These are phyloP conservation scores for Prostheceraeus crozeri DNA, from an alignment of 2,888 invertebrate genomes.

Conservation along the genomic window DNA sequence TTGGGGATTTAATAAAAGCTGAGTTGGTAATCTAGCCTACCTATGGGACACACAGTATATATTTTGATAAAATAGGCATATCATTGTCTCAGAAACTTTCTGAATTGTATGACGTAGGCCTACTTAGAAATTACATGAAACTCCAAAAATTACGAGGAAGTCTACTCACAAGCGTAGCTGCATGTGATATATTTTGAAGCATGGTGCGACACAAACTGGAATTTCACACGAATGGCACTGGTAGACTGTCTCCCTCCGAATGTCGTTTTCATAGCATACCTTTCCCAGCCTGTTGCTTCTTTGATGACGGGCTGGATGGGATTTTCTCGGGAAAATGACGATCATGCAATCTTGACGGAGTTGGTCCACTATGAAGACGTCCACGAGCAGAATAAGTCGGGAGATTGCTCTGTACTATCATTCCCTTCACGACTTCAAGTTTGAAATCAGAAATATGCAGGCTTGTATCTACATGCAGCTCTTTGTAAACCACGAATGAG, in stretches of 20 bases:
- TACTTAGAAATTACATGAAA: too few relatives aligned
- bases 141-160: too few relatives aligned
- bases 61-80: too few relatives aligned
- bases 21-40: too few relatives aligned
- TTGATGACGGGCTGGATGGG: too few relatives aligned
- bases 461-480: not conserved
- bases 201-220: constrained; percentile 1
- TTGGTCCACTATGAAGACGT: not conserved
- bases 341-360: not conserved
- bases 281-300: too few relatives aligned
- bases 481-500: not conserved
- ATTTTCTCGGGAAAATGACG: constrained; percentile 14
- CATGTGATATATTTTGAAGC: constrained; percentile 24
- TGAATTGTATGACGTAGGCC: too few relatives aligned
- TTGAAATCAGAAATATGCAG: constrained; percentile 18
- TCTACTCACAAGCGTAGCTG: too few relatives aligned
- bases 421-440: constrained; percentile 12
- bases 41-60: too few relatives aligned
- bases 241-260: constrained; percentile 15
- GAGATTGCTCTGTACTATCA: constrained; percentile 9
- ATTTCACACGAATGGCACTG: constrained; percentile 10
- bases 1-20: too few relatives aligned
- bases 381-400: constrained; percentile 1
- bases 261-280: constrained; percentile 14
- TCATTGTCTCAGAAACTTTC: too few relatives aligned